Percentiles rank a stretch among this genome's conserved stretches.
These are phyloP conservation scores for Palythoa grandiflora DNA, from an alignment of 92 coral and sea anemone species.

Conservation along the genomic window DNA sequence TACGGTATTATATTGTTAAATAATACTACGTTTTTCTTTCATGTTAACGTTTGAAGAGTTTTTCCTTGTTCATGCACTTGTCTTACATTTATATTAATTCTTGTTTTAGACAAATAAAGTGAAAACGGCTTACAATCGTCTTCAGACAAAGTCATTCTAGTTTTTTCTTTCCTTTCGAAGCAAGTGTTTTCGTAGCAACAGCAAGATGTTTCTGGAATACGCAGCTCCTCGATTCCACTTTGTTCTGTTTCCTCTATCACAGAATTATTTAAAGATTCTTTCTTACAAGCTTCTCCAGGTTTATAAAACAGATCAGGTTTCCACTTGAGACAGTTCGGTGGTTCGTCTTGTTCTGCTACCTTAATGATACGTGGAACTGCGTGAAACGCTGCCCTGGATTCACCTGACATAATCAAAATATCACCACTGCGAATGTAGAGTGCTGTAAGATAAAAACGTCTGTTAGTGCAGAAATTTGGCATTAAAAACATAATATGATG, in stretches of 20 bases:
- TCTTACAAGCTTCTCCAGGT: not conserved
- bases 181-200: not conserved
- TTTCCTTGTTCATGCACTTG: slow-evolving; percentile 90
- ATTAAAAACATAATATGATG: not conserved
- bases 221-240: not conserved
- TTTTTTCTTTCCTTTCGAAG: not conserved
- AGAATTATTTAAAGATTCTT: not conserved
- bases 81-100: slow-evolving; percentile 94
- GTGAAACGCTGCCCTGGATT: slow-evolving; percentile 93
- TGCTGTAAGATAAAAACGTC: slow-evolving; percentile 63
- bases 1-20: too few species aligned
- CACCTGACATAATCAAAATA: slow-evolving; percentile 89
- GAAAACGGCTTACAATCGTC: slow-evolving; percentile 87
- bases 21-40: too few species aligned
- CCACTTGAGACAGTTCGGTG: slow-evolving; percentile 88
- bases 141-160: slow-evolving; percentile 30
- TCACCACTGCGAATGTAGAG: slow-evolving; percentile 95
- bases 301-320: slow-evolving; percentile 17
- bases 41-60: slow-evolving; percentile 47
- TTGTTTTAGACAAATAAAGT: slow-evolving; percentile 84
- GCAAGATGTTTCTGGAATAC: not conserved
- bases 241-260: not conserved
- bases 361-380: slow-evolving; percentile 96
- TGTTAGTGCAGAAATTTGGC: not conserved
- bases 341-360: slow-evolving; percentile 69